These are phyloP conservation scores for Tolypeutes matacus DNA, from an alignment of 2,797 vertebrate species.

Conservation along the genomic window DNA sequence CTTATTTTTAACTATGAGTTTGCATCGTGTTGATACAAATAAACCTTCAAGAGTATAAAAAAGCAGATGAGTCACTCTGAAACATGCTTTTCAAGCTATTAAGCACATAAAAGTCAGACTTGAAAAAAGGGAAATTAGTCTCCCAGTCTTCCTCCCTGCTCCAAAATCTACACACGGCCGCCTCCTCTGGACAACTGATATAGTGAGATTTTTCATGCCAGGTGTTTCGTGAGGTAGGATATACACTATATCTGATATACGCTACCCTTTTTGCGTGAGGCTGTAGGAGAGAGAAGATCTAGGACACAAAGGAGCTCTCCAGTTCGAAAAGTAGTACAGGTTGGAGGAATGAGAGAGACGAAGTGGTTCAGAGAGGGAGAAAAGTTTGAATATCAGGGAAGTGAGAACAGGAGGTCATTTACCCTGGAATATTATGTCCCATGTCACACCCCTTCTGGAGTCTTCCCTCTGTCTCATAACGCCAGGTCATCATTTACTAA, in stretches of 20 bases:
- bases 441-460: background rate
- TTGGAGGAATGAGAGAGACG: background rate
- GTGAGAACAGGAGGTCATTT: constrained; percentile 9
- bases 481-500: constrained; percentile 20
- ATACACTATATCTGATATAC: background rate
- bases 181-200: background rate
- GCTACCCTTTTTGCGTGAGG: background rate
- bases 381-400: background rate
- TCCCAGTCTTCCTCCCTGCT: constrained; percentile 32
- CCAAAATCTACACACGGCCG: constrained; percentile 8
- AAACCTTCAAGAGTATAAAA: constrained; percentile 14
- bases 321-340: background rate
- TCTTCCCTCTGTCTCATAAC: background rate
- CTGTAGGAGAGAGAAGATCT: background rate
- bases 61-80: background rate
- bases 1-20: background rate
- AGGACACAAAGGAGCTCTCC: background rate
- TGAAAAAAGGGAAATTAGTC: constrained; percentile 21
- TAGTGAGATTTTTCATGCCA: background rate
- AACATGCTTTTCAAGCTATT: constrained; percentile 24
- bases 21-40: constrained; percentile 38
- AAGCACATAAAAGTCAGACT: background rate
- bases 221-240: background rate
- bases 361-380: background rate
- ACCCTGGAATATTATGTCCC: background rate